These are phyloP conservation scores for Orthosia incerta DNA, from an alignment of 2,888 invertebrate genomes.

Conservation along the genomic window DNA sequence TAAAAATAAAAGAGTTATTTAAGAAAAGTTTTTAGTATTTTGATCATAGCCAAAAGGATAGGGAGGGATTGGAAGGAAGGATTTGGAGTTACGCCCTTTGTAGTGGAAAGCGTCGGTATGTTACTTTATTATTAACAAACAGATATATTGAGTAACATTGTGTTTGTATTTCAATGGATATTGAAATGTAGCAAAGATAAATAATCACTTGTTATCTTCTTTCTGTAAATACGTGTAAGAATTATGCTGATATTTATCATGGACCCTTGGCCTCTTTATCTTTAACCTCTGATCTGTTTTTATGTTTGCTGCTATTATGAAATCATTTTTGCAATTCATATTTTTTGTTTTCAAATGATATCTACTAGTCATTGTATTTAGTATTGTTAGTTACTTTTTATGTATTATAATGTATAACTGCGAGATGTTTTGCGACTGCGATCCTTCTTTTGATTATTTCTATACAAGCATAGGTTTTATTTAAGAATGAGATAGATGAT, in stretches of 20 bases:
- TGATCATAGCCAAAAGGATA: neutral
- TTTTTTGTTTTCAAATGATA: conserved; percentile 37
- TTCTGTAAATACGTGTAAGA: conserved; percentile 44
- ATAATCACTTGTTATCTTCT: conserved; percentile 48
- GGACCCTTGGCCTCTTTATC: conserved; percentile 67
- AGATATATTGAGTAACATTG: conserved; percentile 22
- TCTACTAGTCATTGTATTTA: conserved; percentile 16
- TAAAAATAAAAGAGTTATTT: neutral
- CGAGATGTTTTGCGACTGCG: neutral
- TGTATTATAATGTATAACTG: neutral
- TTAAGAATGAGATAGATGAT: no score
- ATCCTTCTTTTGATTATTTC: neutral
- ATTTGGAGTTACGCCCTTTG: neutral
- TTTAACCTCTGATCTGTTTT: conserved; percentile 69
- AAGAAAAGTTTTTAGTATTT: neutral
- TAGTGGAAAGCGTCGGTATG: neutral
- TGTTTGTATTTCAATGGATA: conserved; percentile 48
- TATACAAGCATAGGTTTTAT: neutral
- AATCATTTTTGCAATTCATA: conserved; percentile 62
- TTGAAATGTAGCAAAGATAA: conserved; percentile 42
- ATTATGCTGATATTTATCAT: conserved; percentile 58
- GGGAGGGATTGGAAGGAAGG: no score
- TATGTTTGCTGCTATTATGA: conserved; percentile 69
- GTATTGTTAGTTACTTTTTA: neutral
- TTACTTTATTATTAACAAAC: neutral